Conservation (phyloP, 2,888 invertebrate genomes). For the Aproaerema taeniolella region DNA sequence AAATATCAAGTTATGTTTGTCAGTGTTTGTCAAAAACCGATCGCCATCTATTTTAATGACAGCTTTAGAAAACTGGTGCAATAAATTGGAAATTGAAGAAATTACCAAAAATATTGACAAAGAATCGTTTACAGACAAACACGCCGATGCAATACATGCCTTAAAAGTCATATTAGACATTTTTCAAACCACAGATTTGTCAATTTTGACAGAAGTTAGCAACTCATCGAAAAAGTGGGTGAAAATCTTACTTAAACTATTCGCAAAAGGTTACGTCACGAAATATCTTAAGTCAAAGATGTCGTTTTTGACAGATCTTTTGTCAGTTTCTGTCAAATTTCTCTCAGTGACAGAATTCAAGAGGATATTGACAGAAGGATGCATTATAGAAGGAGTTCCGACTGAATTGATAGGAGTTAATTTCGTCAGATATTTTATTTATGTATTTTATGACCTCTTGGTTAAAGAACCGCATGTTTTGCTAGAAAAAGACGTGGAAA, state of each 20-base stretch:
- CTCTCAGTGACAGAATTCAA: constrained; percentile 23
- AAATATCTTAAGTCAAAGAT: constrained; percentile 18
- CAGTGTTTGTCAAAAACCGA: constrained; percentile 18
- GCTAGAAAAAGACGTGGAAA: constrained; percentile 22
- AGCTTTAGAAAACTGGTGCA: constrained; percentile 24
- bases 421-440: constrained; percentile 31
- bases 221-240: constrained; percentile 6
- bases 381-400: constrained; percentile 16
- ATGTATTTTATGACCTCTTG: constrained; percentile 27
- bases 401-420: constrained; percentile 25
- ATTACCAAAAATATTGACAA: constrained; percentile 29
- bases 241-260: constrained; percentile 5
- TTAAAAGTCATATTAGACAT: constrained; percentile 27
- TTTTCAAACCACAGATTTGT: constrained; percentile 11
- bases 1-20: constrained; percentile 23
- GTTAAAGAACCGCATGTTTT: constrained; percentile 28
- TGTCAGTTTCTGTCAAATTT: constrained; percentile 31
- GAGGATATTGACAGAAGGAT: constrained; percentile 23
- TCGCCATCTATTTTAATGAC: constrained; percentile 11
- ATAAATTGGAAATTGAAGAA: constrained; percentile 23
- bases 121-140: constrained; percentile 20
- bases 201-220: constrained; percentile 10
- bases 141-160: constrained; percentile 19
- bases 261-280: neutral
- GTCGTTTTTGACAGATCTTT: constrained; percentile 29